Conservation (phyloP, 2,888 invertebrate genomes). For the Erynnis tages region DNA sequence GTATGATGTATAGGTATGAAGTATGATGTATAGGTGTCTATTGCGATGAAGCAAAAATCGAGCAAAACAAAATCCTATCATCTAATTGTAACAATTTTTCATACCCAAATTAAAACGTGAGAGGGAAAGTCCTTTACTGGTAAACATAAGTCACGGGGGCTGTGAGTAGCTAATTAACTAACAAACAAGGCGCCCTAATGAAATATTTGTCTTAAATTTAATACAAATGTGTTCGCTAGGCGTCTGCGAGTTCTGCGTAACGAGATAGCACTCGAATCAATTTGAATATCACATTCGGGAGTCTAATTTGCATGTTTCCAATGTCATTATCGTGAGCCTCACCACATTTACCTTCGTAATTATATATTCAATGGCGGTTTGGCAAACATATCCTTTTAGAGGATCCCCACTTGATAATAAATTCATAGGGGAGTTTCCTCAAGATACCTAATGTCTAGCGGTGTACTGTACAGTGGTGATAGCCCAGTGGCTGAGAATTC, state of each 20-base stretch:
- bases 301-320: conserved; percentile 22
- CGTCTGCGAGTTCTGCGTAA: neutral
- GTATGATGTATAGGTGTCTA: too few relatives aligned
- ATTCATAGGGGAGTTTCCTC: too few relatives aligned
- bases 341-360: conserved; percentile 5
- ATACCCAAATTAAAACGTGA: too few relatives aligned
- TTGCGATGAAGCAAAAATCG: too few relatives aligned
- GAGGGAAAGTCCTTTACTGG: too few relatives aligned
- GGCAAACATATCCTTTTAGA: conserved; percentile 13
- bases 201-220: neutral
- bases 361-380: conserved; percentile 18
- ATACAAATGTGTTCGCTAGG: neutral
- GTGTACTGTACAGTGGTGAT: too few relatives aligned
- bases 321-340: conserved; percentile 11
- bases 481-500: too few relatives aligned
- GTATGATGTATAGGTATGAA: too few relatives aligned
- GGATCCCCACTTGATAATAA: conserved; percentile 5
- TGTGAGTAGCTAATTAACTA: neutral
- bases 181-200: neutral
- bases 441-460: too few relatives aligned
- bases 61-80: too few relatives aligned
- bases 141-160: neutral
- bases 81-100: too few relatives aligned
- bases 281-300: conserved; percentile 8
- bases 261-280: neutral